Percentiles rank a stretch among this genome's conserved stretches.
These are phyloP conservation scores for Tolmerus cingulatus DNA, from an alignment of 2,888 invertebrate genomes.

Conservation along the genomic window DNA sequence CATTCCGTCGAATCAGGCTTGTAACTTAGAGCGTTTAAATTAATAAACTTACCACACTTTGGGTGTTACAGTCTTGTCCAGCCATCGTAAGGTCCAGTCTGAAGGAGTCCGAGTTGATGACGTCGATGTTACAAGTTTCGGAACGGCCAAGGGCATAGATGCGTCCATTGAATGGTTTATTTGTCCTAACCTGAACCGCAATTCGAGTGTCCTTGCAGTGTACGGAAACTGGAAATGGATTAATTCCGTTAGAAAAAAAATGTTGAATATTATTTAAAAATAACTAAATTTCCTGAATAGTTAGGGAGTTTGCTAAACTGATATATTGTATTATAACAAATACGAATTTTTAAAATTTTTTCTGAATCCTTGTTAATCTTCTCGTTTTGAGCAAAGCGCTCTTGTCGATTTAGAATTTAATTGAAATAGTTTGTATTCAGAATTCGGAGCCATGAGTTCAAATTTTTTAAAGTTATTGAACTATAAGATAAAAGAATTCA, in stretches of 20 bases:
- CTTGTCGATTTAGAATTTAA: too few relatives aligned
- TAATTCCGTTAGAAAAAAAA: not conserved
- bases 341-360: too few relatives aligned
- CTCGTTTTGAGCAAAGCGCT: too few relatives aligned
- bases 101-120: slow-evolving; percentile 91
- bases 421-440: too few relatives aligned
- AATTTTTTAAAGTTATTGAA: not conserved
- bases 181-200: slow-evolving; percentile 90
- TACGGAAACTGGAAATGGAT: slow-evolving; percentile 76
- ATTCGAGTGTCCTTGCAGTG: slow-evolving; percentile 95
- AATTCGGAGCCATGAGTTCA: too few relatives aligned
- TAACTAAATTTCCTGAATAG: too few relatives aligned
- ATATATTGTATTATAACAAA: too few relatives aligned
- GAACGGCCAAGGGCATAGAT: slow-evolving; percentile 93
- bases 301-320: too few relatives aligned
- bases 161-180: slow-evolving; percentile 93
- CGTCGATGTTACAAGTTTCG: slow-evolving; percentile 94
- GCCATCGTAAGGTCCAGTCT: slow-evolving; percentile 90
- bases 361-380: too few relatives aligned
- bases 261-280: too few relatives aligned
- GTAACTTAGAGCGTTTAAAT: not conserved
- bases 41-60: slow-evolving; percentile 80
- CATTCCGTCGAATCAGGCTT: slow-evolving; percentile 25
- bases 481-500: not conserved
- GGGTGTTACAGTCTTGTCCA: slow-evolving; percentile 94